Evolutionary conservation across 1,140 invertebrate genomes (phyloP).

Genomic region (Atta colombica): DNA sequence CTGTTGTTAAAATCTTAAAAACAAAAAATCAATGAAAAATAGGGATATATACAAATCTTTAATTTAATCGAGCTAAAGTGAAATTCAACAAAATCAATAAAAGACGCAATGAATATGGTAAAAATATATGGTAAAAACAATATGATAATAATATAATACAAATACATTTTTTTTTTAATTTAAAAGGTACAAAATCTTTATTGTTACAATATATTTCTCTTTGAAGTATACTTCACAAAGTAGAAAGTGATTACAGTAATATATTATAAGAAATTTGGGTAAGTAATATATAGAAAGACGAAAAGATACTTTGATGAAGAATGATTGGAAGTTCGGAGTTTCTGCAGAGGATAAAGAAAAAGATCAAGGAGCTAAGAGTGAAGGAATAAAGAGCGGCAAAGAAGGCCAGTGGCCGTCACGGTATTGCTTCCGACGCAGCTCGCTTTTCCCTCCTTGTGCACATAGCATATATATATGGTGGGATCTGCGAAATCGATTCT

Average conservation of each 20-base stretch:
- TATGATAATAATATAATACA: neutral
- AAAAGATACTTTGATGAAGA: neutral
- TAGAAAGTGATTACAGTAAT: neutral
- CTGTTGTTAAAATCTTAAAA: neutral
- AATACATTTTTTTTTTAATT: neutral
- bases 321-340: conserved; percentile 33
- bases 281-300: neutral
- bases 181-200: neutral
- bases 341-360: conserved; percentile 33
- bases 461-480: conserved; percentile 5
- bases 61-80: neutral
- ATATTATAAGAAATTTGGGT: neutral
- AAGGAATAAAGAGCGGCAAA: conserved; percentile 68
- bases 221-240: neutral
- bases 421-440: conserved; percentile 70
- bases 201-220: neutral
- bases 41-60: conserved; percentile 3
- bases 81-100: neutral
- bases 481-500: conserved; percentile 20
- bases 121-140: neutral
- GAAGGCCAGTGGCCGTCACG: conserved; percentile 80
- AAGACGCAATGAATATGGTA: neutral
- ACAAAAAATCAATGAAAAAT: neutral
- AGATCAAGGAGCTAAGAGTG: conserved; percentile 60
- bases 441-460: conserved; percentile 55